Base-by-base conservation (phyloP, 2,113 vertebrate species). In the Muscicapa adusta region DNA sequence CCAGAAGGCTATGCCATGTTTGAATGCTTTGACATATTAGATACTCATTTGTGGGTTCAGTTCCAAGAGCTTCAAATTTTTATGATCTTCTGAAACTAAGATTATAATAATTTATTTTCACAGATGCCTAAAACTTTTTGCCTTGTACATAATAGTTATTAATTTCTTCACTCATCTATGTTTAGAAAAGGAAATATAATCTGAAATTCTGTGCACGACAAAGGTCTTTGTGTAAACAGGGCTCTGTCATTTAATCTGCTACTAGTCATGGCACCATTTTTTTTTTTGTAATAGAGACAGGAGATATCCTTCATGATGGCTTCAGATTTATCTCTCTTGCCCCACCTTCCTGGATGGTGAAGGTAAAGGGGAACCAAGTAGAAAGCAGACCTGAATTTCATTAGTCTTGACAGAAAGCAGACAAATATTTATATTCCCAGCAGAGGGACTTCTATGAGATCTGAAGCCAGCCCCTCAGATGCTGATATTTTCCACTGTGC, bases 381-480 rank as follows among this genome's bases (percentile, higher is more conserved):
- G 23, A 86, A 84, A 65, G 18, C 12, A 84, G 42, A 70, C 11
- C 5, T 61, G 51, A 18, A 28, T 12, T 86, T 63, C 40, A 50
- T 48, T 34, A 71, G 8, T 8, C 26, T 36, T 72, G 31, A 45
- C 8, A 57, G 36, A 80, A 4, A 77, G 2, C 16, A 84, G 25
- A 88, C 34, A 61, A 48, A 71, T n/a, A 70, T 50, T 50, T 54
- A 5, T 42, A 9, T 58, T 94, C 25, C 23, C 47, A 26, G 11
- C 2, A 0, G 2, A 1, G 1, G 9, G 4, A 40, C 9, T 66
- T 58, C 51, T 31, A 5, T 48, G 36, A 81, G 25, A 8, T 58
- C 43, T 62, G 53, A 91, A 85, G 18, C 25, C 15, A 62, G 15
- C 5, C 25, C 38, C 23, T 71, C 5, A 6, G 17, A 33, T 50